Percentiles rank a stretch among this genome's conserved stretches.
Conservation (phyloP, 2,113 vertebrate species). For the Desmodus rotundus region DNA sequence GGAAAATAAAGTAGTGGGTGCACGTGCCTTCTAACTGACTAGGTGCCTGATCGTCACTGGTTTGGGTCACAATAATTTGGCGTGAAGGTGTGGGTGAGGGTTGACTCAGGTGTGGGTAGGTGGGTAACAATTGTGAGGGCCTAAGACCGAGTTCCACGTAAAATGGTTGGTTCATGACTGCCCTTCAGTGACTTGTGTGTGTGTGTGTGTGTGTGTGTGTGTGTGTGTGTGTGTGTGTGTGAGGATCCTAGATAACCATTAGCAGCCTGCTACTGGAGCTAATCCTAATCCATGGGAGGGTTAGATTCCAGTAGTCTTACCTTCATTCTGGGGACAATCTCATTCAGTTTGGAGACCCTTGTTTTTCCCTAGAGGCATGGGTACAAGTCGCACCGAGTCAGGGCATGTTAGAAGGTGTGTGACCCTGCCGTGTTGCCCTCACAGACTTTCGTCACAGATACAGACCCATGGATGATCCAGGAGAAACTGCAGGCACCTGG, state of each 20-base stretch:
- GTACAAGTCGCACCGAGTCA: not conserved
- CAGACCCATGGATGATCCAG: not conserved
- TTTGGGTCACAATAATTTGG: not conserved
- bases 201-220: not conserved
- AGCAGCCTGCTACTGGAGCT: not conserved
- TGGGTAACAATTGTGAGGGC: not conserved
- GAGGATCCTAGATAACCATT: not conserved
- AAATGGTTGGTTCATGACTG: not conserved
- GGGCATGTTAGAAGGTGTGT: not conserved
- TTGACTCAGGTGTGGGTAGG: not conserved
- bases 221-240: not conserved
- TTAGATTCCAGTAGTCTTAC: not conserved
- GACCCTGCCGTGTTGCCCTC: accelerated
- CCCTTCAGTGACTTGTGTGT: not conserved
- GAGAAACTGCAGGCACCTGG: not conserved
- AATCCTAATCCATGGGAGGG: not conserved
- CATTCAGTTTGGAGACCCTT: not conserved
- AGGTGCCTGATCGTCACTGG: not conserved
- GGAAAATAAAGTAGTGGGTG: not conserved
- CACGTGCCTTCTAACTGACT: not conserved
- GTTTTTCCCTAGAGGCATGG: not conserved
- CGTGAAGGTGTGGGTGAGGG: no score
- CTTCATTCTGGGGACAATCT: not conserved
- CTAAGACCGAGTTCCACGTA: not conserved
- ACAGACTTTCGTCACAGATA: not conserved